phyloP scores from a whole-genome alignment of 2,113 vertebrate genomes.

The Sphaerodactylus townsendi region DNA sequence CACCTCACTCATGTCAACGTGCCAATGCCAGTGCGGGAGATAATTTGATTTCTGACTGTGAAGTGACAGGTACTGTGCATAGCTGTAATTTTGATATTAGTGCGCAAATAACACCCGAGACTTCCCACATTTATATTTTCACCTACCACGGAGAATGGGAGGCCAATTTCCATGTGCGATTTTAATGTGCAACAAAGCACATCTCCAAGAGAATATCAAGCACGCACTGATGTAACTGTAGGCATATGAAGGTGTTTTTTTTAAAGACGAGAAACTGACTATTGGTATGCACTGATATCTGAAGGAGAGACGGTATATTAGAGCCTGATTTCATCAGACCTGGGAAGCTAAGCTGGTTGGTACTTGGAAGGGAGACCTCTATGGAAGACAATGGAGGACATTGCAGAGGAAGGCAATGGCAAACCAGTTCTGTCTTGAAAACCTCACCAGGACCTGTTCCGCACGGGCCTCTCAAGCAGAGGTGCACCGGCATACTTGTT shows the following conservation, averaged over 20 bases:
- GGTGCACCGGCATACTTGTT: no score
- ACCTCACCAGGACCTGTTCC: no score
- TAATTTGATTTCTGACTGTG: constrained; percentile 74
- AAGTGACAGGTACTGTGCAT: constrained; percentile 64
- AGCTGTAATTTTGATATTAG: constrained; percentile 73
- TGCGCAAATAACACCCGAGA: constrained; percentile 67
- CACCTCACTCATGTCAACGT: constrained; percentile 54
- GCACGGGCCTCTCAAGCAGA: no score
- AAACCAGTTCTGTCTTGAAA: no score
- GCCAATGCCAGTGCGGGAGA: constrained; percentile 60
- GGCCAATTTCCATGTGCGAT: constrained; percentile 55
- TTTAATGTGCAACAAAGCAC: constrained; percentile 18
- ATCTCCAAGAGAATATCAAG: constrained; percentile 16
- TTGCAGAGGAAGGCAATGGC: no score
- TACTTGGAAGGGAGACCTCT: no score
- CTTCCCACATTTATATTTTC: constrained; percentile 62
- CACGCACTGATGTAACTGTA: not conserved
- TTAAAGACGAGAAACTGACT: not conserved
- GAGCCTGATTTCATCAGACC: no score
- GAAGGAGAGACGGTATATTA: not conserved
- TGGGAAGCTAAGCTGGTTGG: no score
- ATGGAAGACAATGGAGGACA: no score
- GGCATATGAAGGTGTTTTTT: not conserved
- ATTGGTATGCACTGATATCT: not conserved
- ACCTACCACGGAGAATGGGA: constrained; percentile 58